Evolutionary conservation across 2,888 invertebrate genomes (phyloP).

Genomic region (Leucophenga maculata): DNA sequence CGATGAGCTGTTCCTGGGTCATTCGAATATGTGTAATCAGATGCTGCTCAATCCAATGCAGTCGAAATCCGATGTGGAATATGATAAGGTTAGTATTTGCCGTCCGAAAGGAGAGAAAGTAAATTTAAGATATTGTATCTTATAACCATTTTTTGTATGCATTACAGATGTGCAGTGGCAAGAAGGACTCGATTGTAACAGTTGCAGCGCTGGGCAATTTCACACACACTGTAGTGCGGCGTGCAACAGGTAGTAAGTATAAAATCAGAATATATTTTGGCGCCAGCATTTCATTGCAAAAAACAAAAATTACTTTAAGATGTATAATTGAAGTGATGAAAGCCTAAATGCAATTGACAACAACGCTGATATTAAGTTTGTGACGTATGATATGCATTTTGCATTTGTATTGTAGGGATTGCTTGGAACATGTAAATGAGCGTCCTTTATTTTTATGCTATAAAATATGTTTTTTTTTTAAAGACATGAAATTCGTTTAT

Average conservation of each 20-base stretch:
- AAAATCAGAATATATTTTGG: neutral
- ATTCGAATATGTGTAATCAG: conserved; percentile 68
- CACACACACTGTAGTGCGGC: conserved; percentile 70
- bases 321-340: neutral
- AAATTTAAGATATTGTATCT: neutral
- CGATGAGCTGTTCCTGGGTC: conserved; percentile 51
- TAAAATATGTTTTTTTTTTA: too few species aligned
- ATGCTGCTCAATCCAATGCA: conserved; percentile 69
- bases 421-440: too few species aligned
- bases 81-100: conserved; percentile 66
- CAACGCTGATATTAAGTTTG: too few species aligned
- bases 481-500: too few species aligned
- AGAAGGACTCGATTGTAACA: conserved; percentile 72
- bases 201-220: conserved; percentile 70
- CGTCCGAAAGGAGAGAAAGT: neutral
- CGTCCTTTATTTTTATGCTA: too few species aligned
- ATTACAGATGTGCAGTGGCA: conserved; percentile 67
- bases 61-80: conserved; percentile 69
- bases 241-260: conserved; percentile 71
- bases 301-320: too few species aligned
- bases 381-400: too few species aligned
- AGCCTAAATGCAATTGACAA: neutral
- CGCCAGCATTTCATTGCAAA: too few species aligned
- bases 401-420: too few species aligned
- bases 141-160: neutral